A percentile compares a stretch with the other conserved stretches of the same genome.
phyloP scores from a whole-genome alignment of 2,888 invertebrate genomes.

The Holacanthella duospinosa region DNA sequence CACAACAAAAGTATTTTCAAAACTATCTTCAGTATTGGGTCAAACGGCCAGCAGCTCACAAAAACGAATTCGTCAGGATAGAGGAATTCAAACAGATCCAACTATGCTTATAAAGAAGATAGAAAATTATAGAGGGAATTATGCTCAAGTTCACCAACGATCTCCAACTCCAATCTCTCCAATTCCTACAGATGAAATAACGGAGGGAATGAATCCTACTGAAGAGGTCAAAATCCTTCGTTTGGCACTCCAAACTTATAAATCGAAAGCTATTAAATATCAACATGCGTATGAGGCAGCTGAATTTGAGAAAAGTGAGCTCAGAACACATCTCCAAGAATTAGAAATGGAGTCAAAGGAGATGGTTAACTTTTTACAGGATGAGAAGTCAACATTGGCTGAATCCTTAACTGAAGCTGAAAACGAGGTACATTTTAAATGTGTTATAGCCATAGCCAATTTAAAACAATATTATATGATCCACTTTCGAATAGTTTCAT shows the following conservation, averaged over 20 bases:
- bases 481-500: too few relatives aligned
- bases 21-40: conserved; percentile 32
- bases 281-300: conserved; percentile 30
- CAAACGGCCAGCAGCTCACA: conserved; percentile 36
- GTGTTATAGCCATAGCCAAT: too few relatives aligned
- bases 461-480: too few relatives aligned
- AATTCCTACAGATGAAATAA: conserved; percentile 16
- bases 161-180: conserved; percentile 21
- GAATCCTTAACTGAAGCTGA: conserved; percentile 72
- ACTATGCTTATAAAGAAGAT: not conserved
- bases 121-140: not conserved
- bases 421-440: conserved; percentile 48
- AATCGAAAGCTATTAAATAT: conserved; percentile 26
- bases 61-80: conserved; percentile 31
- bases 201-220: conserved; percentile 7
- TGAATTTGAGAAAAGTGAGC: conserved; percentile 52
- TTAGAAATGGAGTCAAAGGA: conserved; percentile 69
- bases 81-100: conserved; percentile 30
- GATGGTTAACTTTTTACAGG: conserved; percentile 76
- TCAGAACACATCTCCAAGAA: conserved; percentile 60
- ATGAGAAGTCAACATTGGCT: conserved; percentile 67
- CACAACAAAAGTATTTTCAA: conserved; percentile 34
- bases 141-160: not conserved
- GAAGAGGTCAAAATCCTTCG: conserved; percentile 32
- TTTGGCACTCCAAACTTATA: conserved; percentile 25